These are phyloP conservation scores for Platycercus adscitus DNA, from an alignment of 2,113 vertebrate species.

Conservation along the genomic window DNA sequence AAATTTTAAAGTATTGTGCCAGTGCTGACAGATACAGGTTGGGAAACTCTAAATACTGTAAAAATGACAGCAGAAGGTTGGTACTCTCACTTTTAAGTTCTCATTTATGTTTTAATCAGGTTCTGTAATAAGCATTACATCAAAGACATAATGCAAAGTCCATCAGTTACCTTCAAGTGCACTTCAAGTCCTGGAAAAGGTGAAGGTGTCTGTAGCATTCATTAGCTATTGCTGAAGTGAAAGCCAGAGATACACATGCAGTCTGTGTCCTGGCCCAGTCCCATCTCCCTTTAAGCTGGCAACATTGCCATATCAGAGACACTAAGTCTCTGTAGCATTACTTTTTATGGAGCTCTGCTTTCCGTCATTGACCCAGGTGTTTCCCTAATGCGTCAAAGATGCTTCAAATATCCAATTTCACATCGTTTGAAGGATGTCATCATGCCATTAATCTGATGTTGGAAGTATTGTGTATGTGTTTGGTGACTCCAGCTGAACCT, in stretches of 20 bases:
- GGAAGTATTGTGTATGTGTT: background rate
- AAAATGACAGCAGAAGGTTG: background rate
- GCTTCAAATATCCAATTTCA: background rate
- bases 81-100: background rate
- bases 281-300: background rate
- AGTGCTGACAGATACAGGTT: background rate
- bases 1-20: background rate
- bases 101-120: background rate
- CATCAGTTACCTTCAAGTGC: background rate
- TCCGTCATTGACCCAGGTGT: background rate
- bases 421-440: background rate
- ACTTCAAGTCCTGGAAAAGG: background rate
- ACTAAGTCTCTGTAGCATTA: background rate
- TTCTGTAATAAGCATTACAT: background rate
- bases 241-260: background rate
- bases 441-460: background rate
- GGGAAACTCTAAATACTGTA: background rate
- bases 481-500: background rate
- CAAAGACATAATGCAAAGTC: background rate
- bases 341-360: background rate
- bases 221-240: background rate
- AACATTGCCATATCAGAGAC: accelerated
- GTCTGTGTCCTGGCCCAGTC: background rate
- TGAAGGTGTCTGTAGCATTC: background rate
- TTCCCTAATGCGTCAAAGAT: background rate